phyloP scores from a whole-genome alignment of 2,113 vertebrate genomes.

The Diadophis punctatus region DNA sequence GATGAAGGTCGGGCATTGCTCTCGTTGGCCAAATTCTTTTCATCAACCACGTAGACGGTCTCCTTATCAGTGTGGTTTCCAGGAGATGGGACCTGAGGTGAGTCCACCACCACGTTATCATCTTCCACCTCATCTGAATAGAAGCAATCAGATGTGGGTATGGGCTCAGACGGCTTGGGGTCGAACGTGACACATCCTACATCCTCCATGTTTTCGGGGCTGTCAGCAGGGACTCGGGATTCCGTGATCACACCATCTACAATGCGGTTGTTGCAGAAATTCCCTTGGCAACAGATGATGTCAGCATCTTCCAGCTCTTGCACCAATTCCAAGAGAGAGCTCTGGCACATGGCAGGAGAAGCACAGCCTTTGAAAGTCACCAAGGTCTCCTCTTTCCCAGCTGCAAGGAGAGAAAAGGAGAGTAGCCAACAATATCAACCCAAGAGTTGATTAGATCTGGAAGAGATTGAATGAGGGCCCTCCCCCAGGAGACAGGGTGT shows the following conservation, averaged over 20 bases:
- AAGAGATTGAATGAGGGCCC: not conserved
- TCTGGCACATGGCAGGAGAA: slow-evolving; percentile 23
- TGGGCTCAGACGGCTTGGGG: not conserved
- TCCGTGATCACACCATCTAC: not conserved
- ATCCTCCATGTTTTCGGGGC: not conserved
- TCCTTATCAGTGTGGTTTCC: not conserved
- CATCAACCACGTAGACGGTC: rapidly evolving
- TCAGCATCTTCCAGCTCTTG: slow-evolving; percentile 12
- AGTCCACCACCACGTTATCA: no score
- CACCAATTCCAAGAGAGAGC: slow-evolving; percentile 16
- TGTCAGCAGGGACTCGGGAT: not conserved
- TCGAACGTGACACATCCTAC: not conserved
- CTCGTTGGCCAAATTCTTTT: not conserved
- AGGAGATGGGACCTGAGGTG: not conserved
- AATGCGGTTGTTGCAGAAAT: slow-evolving; percentile 16
- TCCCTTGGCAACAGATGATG: slow-evolving; percentile 3
- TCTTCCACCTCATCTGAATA: not conserved
- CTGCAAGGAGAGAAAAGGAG: not conserved
- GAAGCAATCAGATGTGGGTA: not conserved
- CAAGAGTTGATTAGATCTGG: not conserved
- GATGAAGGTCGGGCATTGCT: not conserved
- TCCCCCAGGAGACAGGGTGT: not conserved
- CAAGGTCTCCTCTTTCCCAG: not conserved
- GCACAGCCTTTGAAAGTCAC: slow-evolving; percentile 31
- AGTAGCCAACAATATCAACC: not conserved